A percentile compares a stretch with the other conserved stretches of the same genome.
These are phyloP conservation scores for Anagyrus pseudococci DNA, from an alignment of 2,888 invertebrate species.

Conservation along the genomic window DNA sequence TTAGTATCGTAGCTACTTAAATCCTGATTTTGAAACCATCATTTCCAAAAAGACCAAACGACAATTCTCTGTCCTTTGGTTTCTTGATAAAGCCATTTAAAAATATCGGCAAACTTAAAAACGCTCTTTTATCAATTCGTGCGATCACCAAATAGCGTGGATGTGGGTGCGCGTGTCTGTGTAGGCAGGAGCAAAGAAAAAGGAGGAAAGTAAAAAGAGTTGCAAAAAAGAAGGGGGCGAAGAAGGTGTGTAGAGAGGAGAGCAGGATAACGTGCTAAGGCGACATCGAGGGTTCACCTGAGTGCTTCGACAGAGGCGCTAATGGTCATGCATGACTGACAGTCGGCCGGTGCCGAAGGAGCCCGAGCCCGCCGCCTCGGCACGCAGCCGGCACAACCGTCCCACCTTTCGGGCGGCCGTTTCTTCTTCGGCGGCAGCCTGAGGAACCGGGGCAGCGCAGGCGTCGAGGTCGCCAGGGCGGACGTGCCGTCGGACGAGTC, in stretches of 20 bases:
- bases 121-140: too few relatives aligned
- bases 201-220: background rate
- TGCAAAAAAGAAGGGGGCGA: background rate
- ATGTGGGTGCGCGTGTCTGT: too few relatives aligned
- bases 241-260: background rate
- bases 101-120: too few relatives aligned
- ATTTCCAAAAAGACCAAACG: too few relatives aligned
- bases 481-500: constrained; percentile 69
- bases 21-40: too few relatives aligned
- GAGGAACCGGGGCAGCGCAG: constrained; percentile 55
- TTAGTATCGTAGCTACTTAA: too few relatives aligned
- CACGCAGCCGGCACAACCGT: constrained; percentile 61
- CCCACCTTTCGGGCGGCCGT: constrained; percentile 57
- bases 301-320: constrained; percentile 58
- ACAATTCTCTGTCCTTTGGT: too few relatives aligned
- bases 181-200: background rate
- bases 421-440: constrained; percentile 60
- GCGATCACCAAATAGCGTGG: too few relatives aligned
- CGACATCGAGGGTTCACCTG: constrained; percentile 45
- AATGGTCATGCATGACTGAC: constrained; percentile 52
- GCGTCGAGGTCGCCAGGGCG: constrained; percentile 36
- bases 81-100: too few relatives aligned
- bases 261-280: background rate
- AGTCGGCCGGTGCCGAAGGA: constrained; percentile 19
- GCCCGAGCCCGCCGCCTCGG: constrained; percentile 52